phyloP scores from a whole-genome alignment of 2,888 invertebrate species.

The Coenonympha arcania region DNA sequence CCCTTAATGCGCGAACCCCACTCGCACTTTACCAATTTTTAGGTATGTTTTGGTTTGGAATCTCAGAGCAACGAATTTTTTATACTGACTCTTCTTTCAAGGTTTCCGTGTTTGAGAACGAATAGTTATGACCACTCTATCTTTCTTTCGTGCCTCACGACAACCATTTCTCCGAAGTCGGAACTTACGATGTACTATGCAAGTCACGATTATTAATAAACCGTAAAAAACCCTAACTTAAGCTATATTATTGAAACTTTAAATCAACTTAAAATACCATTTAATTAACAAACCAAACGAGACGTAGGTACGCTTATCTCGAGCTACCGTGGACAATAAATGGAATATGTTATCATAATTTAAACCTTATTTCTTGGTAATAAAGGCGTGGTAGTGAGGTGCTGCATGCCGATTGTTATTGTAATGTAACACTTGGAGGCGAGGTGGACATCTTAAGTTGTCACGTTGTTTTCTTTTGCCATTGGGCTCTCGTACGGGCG shows the following conservation, averaged over 20 bases:
- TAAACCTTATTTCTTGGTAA: constrained; percentile 36
- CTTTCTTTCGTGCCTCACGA: constrained; percentile 39
- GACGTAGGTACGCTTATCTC: constrained; percentile 20
- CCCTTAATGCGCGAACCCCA: too few relatives aligned
- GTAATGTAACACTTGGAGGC: constrained; percentile 57
- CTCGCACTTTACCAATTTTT: too few relatives aligned
- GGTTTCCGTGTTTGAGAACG: constrained; percentile 32
- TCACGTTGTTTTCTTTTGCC: constrained; percentile 69
- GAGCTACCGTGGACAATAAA: constrained; percentile 10
- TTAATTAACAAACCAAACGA: constrained; percentile 54
- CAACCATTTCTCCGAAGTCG: constrained; percentile 31
- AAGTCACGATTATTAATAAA: constrained; percentile 25
- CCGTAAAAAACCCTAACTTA: constrained; percentile 3
- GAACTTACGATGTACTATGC: constrained; percentile 10
- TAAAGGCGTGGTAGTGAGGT: constrained; percentile 30
- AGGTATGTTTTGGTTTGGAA: too few relatives aligned
- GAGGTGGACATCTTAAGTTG: constrained; percentile 65
- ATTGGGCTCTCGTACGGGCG: constrained; percentile 53
- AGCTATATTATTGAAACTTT: constrained; percentile 11
- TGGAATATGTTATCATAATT: constrained; percentile 20
- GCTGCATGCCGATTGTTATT: constrained; percentile 50
- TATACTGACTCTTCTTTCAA: too few relatives aligned
- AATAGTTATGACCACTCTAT: constrained; percentile 29
- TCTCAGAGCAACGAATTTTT: too few relatives aligned
- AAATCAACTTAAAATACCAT: constrained; percentile 34